Evolutionary conservation across 2,888 invertebrate species (phyloP).

Genomic region (Drosophila prolongata): DNA sequence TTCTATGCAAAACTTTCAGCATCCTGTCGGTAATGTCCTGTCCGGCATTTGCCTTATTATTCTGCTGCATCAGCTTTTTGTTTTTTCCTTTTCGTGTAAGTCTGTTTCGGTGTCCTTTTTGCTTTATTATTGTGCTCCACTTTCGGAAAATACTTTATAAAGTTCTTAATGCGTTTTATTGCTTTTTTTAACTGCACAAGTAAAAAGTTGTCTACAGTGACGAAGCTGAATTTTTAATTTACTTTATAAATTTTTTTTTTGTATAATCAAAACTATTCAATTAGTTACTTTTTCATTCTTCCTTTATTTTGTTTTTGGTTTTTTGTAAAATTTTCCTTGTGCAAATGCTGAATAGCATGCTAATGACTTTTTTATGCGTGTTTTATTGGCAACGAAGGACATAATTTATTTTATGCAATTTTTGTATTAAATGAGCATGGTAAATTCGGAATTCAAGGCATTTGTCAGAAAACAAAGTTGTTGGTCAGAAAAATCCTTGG

Average conservation of each 20-base stretch:
- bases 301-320: not conserved
- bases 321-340: not conserved
- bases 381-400: slow-evolving; percentile 15
- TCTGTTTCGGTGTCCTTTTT: slow-evolving; percentile 7
- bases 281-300: slow-evolving; percentile 1
- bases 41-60: slow-evolving; percentile 26
- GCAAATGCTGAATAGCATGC: slow-evolving; percentile 28
- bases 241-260: not conserved
- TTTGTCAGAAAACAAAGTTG: slow-evolving; percentile 18
- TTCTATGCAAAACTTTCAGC: slow-evolving; percentile 37
- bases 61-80: slow-evolving; percentile 56
- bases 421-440: slow-evolving; percentile 1
- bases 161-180: slow-evolving; percentile 20
- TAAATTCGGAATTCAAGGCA: slow-evolving; percentile 10
- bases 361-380: slow-evolving; percentile 30
- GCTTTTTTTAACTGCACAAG: slow-evolving; percentile 7
- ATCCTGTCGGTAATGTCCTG: slow-evolving; percentile 42
- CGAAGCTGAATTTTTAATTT: not conserved
- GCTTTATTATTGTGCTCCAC: not conserved
- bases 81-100: slow-evolving; percentile 18
- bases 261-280: not conserved
- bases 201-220: not conserved
- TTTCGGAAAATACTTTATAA: slow-evolving; percentile 14
- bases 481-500: slow-evolving; percentile 16
- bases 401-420: slow-evolving; percentile 21